Conservation (phyloP, 30 jellyfish, hydroid and myxozoan genomes). For the Cassiopea andromeda region DNA sequence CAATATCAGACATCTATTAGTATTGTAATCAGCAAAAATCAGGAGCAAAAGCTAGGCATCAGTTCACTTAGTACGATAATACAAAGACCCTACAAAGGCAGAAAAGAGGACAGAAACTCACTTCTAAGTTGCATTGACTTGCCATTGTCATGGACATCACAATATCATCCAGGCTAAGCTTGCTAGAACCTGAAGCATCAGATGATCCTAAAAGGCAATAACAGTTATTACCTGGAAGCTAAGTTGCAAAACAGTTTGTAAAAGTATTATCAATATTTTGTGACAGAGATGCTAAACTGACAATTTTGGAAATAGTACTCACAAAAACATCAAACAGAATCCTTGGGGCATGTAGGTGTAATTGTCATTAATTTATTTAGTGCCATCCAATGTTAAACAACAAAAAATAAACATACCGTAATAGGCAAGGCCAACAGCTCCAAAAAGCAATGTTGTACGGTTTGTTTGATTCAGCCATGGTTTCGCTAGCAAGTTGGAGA, state of each 20-base stretch:
- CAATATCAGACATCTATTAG: too few relatives aligned
- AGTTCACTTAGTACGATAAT: background rate
- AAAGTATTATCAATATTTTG: background rate
- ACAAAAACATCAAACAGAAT: too few relatives aligned
- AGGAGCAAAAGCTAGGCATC: background rate
- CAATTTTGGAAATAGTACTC: too few relatives aligned
- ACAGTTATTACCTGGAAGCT: background rate
- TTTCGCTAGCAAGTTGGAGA: background rate
- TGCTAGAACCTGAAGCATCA: background rate
- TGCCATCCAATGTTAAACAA: too few relatives aligned
- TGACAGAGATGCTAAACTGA: too few relatives aligned
- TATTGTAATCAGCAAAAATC: too few relatives aligned
- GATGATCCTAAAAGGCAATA: background rate
- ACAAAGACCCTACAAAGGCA: background rate
- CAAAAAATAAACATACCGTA: background rate
- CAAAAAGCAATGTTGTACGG: background rate
- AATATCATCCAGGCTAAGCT: conserved; percentile 17
- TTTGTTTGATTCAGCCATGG: background rate
- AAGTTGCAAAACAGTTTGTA: background rate
- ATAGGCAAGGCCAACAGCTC: conserved; percentile 24
- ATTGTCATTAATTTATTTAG: too few relatives aligned
- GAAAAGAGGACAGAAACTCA: background rate
- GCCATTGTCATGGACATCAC: conserved; percentile 10
- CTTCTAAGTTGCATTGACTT: background rate
- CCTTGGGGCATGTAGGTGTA: too few relatives aligned